Evolutionary conservation across 2,888 invertebrate species (phyloP), one percentile per base, ranked within the genome.

Genomic region (Hartigia nigra): DNA sequence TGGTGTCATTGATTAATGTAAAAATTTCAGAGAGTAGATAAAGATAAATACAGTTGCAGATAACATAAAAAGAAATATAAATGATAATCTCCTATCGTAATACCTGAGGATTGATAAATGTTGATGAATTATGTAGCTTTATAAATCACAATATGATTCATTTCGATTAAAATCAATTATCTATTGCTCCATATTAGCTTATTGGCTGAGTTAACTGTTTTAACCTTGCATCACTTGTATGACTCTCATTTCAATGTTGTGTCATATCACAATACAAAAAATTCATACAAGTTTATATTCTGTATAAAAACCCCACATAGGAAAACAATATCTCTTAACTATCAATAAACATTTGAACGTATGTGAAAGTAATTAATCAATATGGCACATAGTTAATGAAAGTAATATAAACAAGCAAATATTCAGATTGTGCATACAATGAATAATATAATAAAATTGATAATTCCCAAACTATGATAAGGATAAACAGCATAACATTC

Each of bases 161-260:
- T 37, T 76, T 69, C 32, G 78, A 70, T 76, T 78, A 72, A 78
- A 72, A 70, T 39, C 70, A 75, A 78, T 78, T 39, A 75, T 75
- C 75, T 72, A 78, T 78, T 39, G 37, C 37, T 75, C 75, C 32
- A 75, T 76, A 75, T 78, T 77, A 77, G 74, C 70, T 70, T 70
- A 39, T 78, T 78, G 78, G 36, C 70, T 12, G 37, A 78, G 78
- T 78, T 75, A 77, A 77, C 75, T 74, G 34, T 75, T 70, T 37
- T 76, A 78, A 78, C 78, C 78, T 78, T 78, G 78, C 36, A 70
- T 39, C 70, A 70, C 70, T 70, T 31, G 31, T 78, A 34, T 70
- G 75, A 78, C 75, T 78, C 75, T 75, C 70, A 70, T 78, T 78
- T 76, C 72, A 36, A 72, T 34, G 23, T 55, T 55, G 55, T 23